phyloP scores from a whole-genome alignment of 1,140 invertebrate genomes.

The Carposina sasakii region DNA sequence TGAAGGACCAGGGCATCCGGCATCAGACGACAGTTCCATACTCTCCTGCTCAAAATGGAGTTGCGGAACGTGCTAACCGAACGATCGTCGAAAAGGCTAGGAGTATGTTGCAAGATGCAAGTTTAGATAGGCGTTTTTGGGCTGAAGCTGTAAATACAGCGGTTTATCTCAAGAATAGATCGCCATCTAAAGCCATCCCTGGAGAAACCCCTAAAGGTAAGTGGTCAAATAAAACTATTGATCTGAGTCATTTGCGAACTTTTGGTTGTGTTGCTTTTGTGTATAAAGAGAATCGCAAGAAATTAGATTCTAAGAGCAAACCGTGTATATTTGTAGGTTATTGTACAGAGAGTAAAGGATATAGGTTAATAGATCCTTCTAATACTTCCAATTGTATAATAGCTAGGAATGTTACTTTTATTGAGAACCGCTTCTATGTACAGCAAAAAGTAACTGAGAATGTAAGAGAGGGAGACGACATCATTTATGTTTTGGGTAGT shows the following conservation, averaged over 20 bases:
- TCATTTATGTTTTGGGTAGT: too few species aligned
- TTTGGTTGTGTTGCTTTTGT: not conserved
- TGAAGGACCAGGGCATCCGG: constrained; percentile 21
- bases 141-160: not conserved
- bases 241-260: not conserved
- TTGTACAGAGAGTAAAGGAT: not conserved
- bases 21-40: constrained; percentile 31
- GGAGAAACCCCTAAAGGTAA: not conserved
- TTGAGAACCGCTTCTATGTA: not conserved
- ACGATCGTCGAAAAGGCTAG: constrained; percentile 31
- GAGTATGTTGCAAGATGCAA: constrained; percentile 12
- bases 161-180: not conserved
- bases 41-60: constrained; percentile 49
- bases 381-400: not conserved
- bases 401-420: not conserved
- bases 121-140: not conserved
- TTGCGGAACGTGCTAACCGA: too few species aligned
- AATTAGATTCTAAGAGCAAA: not conserved
- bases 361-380: not conserved
- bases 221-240: not conserved
- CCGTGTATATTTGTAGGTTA: not conserved
- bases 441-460: too few species aligned
- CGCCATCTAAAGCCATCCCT: not conserved
- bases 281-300: not conserved
- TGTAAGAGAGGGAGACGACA: too few species aligned